Conservation (phyloP, 37 sponge, comb jelly and placozoan species). For the Mnemiopsis leidyi region DNA sequence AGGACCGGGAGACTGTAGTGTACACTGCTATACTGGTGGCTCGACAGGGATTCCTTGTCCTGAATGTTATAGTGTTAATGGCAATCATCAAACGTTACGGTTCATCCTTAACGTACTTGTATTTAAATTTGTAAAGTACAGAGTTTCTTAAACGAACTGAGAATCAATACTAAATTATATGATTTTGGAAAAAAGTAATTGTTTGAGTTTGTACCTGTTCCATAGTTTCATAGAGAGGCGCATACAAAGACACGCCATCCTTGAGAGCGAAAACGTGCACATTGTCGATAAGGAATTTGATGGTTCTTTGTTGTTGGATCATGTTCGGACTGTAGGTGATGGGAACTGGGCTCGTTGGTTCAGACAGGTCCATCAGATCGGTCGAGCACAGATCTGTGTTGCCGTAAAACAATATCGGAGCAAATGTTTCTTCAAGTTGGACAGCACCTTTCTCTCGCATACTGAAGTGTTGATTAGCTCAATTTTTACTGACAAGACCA, state of each 20-base stretch:
- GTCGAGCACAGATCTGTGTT: not conserved
- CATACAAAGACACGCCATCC: constrained; percentile 26
- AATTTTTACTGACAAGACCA: too few species aligned
- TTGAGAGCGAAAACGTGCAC: constrained; percentile 56
- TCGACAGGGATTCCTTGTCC: not conserved
- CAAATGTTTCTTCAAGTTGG: constrained; percentile 7
- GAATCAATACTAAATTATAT: too few species aligned
- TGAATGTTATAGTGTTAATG: too few species aligned
- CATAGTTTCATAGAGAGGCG: constrained; percentile 63
- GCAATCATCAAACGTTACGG: too few species aligned
- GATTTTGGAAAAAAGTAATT: too few species aligned
- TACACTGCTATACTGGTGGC: constrained; percentile 22
- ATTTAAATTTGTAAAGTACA: too few species aligned
- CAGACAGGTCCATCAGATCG: not conserved
- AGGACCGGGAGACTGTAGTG: constrained; percentile 36
- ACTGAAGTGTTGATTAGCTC: too few species aligned
- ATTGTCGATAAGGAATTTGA: not conserved
- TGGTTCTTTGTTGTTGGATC: not conserved
- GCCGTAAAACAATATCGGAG: constrained; percentile 30
- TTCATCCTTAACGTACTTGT: too few species aligned
- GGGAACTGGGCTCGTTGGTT: constrained; percentile 19
- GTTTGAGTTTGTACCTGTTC: too few species aligned
- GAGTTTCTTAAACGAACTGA: too few species aligned
- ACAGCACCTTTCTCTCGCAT: constrained; percentile 35
- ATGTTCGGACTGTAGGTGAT: constrained; percentile 36